Percentiles rank a stretch among this genome's conserved stretches.
Evolutionary conservation across 2,113 vertebrate genomes (phyloP).

Genomic region (Sphyrna mokarran): DNA sequence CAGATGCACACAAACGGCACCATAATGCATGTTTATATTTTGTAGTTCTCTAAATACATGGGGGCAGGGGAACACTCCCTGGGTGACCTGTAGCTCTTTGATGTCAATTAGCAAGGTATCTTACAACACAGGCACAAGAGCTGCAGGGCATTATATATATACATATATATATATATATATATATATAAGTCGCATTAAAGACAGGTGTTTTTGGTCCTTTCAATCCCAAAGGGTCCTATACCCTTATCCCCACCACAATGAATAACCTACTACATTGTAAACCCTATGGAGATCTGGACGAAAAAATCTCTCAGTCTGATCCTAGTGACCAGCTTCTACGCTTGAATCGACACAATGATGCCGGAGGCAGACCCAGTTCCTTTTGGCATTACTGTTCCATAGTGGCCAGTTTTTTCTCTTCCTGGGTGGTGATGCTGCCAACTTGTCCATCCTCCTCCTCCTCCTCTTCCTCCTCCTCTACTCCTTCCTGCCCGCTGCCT

Average conservation of each 20-base stretch:
- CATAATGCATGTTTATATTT: neutral
- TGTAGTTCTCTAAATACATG: neutral
- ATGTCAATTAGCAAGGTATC: neutral
- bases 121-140: neutral
- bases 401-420: neutral
- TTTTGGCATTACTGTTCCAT: slow-evolving; percentile 52
- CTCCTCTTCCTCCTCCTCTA: slow-evolving; percentile 65
- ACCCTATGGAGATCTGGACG: slow-evolving; percentile 22
- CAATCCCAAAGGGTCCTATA: slow-evolving; percentile 19
- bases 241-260: slow-evolving; percentile 20
- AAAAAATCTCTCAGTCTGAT: slow-evolving; percentile 24
- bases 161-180: neutral
- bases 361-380: neutral
- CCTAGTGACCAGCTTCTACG: slow-evolving; percentile 25
- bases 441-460: slow-evolving; percentile 64
- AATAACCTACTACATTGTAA: slow-evolving; percentile 33
- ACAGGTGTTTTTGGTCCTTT: slow-evolving; percentile 37
- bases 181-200: slow-evolving; percentile 29
- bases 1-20: neutral
- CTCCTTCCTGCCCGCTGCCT: slow-evolving; percentile 67
- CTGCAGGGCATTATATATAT: neutral
- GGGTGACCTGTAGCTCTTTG: neutral
- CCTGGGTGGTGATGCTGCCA: slow-evolving; percentile 49
- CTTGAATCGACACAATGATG: neutral
- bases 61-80: neutral